Evolutionary conservation across 2,888 invertebrate genomes (phyloP), one percentile per base, ranked within the genome.

Genomic region (Chloroclystis v-ata): DNA sequence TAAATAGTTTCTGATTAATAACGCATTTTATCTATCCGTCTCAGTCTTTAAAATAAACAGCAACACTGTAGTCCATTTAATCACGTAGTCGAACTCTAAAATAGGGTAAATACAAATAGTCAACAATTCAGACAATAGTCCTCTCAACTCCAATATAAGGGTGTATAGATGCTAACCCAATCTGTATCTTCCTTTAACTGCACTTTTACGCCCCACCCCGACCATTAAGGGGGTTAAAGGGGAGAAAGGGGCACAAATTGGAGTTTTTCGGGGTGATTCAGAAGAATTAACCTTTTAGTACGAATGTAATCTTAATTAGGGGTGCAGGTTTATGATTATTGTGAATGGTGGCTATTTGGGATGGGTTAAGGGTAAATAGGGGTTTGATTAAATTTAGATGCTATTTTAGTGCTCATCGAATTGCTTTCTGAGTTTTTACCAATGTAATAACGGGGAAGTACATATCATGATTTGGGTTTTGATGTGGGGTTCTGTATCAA

Each of bases 161-260:
- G 20, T 51, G 56, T 57, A 20, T 20, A 4, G 20, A 20, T n/a
- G 16, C 14, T 63, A 63, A 55, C 48, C 54, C 56, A 51, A 62
- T 63, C 39, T 26, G 35, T 53, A 52, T 44, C 48, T 49, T 12
- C 32, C 47, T 65, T 69, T 72, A 67, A 73, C 54, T 64, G 66
- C 65, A 64, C 61, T 75, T 76, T 75, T 73, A 75, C 71, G 61
- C 63, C 63, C 64, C 66, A 59, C 47, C 28, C 49, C 37, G 30
- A 57, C 67, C 66, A 66, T 71, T 71, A 69, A 59, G 60, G 46
- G 57, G 61, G 51, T 51, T 55, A 29, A 12, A 11, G 25, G 35
- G 52, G 54, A 60, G 59, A 54, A 45, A 44, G 47, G 38, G 45
- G 53, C 51, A 50, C 54, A 60, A 63, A 65, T 63, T 60, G 62